Conservation (phyloP, 2,888 invertebrate species). For the Calameuta idolon region DNA sequence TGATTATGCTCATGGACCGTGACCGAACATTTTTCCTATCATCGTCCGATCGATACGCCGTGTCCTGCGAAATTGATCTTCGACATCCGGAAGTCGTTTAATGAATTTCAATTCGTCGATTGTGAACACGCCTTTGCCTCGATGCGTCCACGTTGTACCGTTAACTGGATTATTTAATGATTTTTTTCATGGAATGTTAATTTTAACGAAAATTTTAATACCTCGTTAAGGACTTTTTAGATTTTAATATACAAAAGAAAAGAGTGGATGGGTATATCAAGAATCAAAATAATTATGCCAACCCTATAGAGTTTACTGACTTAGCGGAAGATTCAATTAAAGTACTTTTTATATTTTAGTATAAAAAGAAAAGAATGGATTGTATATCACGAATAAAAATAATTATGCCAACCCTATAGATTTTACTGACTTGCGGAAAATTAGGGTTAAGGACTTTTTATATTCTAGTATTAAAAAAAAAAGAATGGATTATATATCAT, state of each 20-base stretch:
- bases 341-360: neutral
- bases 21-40: neutral
- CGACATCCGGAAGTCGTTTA: neutral
- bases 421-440: too few species aligned
- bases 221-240: neutral
- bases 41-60: neutral
- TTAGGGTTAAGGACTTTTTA: too few species aligned
- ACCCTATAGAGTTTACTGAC: too few species aligned
- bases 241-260: too few species aligned
- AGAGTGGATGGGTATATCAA: too few species aligned
- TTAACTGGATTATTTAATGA: neutral
- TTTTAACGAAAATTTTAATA: neutral
- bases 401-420: too few species aligned
- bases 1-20: neutral
- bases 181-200: neutral
- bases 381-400: too few species aligned
- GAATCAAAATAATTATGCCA: too few species aligned
- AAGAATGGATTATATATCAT: too few species aligned
- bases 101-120: neutral
- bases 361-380: too few species aligned
- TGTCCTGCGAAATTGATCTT: neutral
- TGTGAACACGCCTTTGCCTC: neutral
- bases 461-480: too few species aligned
- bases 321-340: neutral
- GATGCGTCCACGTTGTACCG: neutral